Evolutionary conservation across 2,797 vertebrate genomes (phyloP).

Genomic region (Sciurus carolinensis): DNA sequence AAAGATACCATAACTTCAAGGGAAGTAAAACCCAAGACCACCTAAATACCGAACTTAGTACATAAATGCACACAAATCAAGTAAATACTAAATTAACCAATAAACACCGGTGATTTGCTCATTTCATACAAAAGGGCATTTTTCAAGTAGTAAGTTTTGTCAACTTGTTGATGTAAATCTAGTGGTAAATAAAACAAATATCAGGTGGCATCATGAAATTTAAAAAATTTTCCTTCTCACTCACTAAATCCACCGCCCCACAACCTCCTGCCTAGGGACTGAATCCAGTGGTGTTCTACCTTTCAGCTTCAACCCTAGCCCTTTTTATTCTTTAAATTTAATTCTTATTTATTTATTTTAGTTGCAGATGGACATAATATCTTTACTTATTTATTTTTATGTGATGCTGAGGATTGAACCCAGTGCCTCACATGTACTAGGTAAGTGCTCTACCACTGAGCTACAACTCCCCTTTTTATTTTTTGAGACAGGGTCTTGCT

Average conservation of each 20-base stretch:
- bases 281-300: neutral
- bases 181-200: constrained; percentile 38
- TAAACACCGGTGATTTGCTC: neutral
- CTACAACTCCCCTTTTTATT: too few relatives aligned
- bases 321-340: too few relatives aligned
- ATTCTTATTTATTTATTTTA: too few relatives aligned
- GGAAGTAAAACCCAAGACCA: constrained; percentile 50
- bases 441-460: too few relatives aligned
- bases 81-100: neutral
- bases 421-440: too few relatives aligned
- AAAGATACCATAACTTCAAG: constrained; percentile 48
- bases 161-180: neutral
- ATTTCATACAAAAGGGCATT: constrained; percentile 32
- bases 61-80: constrained; percentile 26
- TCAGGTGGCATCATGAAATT: neutral
- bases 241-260: neutral
- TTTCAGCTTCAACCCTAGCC: neutral
- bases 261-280: neutral
- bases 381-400: too few relatives aligned
- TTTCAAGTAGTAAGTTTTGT: constrained; percentile 26
- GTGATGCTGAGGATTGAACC: too few relatives aligned
- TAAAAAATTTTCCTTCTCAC: neutral
- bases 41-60: neutral
- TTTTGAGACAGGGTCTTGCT: too few relatives aligned
- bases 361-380: too few relatives aligned